Percentiles rank a stretch among this genome's conserved stretches.
Evolutionary conservation across 2,888 invertebrate species (phyloP).

Genomic region (Homarus gammarus): DNA sequence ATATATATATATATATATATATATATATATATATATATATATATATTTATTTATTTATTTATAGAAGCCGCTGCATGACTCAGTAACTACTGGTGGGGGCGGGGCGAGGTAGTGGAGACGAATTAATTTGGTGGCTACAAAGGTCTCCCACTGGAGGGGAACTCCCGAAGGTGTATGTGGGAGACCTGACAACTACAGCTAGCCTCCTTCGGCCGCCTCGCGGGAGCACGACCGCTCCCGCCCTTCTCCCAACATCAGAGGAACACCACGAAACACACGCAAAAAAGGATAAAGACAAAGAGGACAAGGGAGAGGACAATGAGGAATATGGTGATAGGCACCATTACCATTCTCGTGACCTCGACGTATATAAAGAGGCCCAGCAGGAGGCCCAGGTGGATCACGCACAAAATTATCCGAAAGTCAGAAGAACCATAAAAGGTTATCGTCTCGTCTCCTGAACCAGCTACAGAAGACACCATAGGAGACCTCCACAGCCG

Average conservation of each 20-base stretch:
- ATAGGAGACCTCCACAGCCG: neutral
- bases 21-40: neutral
- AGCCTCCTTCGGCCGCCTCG: neutral
- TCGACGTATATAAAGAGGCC: constrained; percentile 65
- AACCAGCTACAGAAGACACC: constrained; percentile 9
- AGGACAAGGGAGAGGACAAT: constrained; percentile 74
- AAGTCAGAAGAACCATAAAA: constrained; percentile 47
- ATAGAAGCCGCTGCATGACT: too few species aligned
- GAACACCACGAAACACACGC: constrained; percentile 75
- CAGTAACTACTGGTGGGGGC: too few species aligned
- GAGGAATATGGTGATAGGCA: constrained; percentile 75
- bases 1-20: constrained; percentile 13
- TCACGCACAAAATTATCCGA: constrained; percentile 45
- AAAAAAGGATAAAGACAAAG: constrained; percentile 74
- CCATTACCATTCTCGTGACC: constrained; percentile 68
- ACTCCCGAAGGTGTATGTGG: constrained; percentile 27
- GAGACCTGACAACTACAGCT: neutral
- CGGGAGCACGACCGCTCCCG: constrained; percentile 47
- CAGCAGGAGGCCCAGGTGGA: constrained; percentile 59
- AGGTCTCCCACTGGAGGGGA: neutral
- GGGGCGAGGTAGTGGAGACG: neutral
- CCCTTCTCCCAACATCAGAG: constrained; percentile 67
- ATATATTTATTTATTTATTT: neutral
- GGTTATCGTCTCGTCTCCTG: neutral
- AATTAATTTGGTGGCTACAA: neutral